Evolutionary conservation across 2,113 vertebrate species (phyloP), one percentile per base, ranked within the genome.

Genomic region (Rhineura floridana): DNA sequence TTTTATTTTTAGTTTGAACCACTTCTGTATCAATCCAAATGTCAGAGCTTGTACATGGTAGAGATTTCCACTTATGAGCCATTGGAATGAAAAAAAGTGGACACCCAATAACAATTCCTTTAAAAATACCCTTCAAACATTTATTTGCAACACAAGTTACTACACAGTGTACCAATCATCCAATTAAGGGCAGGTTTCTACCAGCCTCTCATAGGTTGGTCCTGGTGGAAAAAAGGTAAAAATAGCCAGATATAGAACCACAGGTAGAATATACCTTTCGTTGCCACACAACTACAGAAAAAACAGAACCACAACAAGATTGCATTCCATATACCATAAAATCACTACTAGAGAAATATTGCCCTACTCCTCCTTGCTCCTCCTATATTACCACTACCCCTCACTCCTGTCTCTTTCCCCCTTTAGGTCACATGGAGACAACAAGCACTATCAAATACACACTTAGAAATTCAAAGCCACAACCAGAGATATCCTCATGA

Each of bases 401-500:
- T 21, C 55, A 59, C 19, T 59, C 55, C 55, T 59, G 4, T 59
- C 3, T 0, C 55, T 19, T 59, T n/a, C 21, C 1, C 36, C 25
- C 82, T 69, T 87, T 19, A 69, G 79, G 87, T 92, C 83, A 77
- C 36, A 81, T 25, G 36, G 55, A 90, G 83, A 87, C 79, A 88
- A 59, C 77, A 15, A 75, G 13, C 85, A 86, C 90, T 65, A 0
- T 12, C 50, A 63, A 92, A 93, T 89, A 89, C 90, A 94, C 81
- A 85, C 86, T 91, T 88, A 70, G 59, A 91, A 92, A 81, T 92
- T 44, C 84, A 92, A 73, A 89, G 36, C 62, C 33, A n/a, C 42
- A 65, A 46, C 80, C 25, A 8, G 25, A 76, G 84, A 65, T 13
- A 44, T 30, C 17, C 30, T 81, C 87, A 81, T 55, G 81, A 81